These are phyloP conservation scores for Octopus bimaculoides DNA, from an alignment of 1,140 invertebrate species.

Conservation along the genomic window DNA sequence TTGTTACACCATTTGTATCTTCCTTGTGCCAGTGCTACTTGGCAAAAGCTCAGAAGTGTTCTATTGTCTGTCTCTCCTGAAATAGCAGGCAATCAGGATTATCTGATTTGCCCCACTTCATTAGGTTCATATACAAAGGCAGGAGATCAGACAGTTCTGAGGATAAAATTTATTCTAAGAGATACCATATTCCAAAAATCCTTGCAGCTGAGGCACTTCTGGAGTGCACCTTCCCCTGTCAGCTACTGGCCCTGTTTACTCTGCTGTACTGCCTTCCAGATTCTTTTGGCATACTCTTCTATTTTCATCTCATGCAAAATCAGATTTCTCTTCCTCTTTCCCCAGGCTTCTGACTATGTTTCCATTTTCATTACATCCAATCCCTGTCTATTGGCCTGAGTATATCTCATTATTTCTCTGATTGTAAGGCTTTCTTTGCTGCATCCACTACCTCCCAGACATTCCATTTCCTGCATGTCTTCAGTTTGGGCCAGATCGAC, in stretches of 20 bases:
- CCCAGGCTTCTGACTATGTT: neutral
- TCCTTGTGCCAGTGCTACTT: neutral
- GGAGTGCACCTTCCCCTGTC: neutral
- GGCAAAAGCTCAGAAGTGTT: too few relatives aligned
- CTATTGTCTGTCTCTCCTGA: too few relatives aligned
- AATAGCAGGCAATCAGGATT: too few relatives aligned
- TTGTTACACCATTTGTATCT: neutral
- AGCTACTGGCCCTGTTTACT: neutral
- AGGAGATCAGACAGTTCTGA: constrained; percentile 4
- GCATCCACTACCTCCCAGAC: neutral
- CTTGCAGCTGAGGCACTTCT: neutral
- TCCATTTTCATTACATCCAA: neutral
- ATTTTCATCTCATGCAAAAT: neutral
- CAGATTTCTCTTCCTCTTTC: neutral
- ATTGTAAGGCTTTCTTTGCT: neutral
- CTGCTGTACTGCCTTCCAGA: neutral
- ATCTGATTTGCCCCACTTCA: neutral
- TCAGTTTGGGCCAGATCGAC: neutral
- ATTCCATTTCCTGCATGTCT: neutral
- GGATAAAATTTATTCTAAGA: neutral
- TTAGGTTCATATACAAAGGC: neutral
- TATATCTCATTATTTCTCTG: neutral
- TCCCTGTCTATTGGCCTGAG: neutral
- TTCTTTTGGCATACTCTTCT: neutral
- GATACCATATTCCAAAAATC: neutral